Evolutionary conservation across 2,888 invertebrate genomes (phyloP).

Genomic region (Petrolisthes cinctipes): DNA sequence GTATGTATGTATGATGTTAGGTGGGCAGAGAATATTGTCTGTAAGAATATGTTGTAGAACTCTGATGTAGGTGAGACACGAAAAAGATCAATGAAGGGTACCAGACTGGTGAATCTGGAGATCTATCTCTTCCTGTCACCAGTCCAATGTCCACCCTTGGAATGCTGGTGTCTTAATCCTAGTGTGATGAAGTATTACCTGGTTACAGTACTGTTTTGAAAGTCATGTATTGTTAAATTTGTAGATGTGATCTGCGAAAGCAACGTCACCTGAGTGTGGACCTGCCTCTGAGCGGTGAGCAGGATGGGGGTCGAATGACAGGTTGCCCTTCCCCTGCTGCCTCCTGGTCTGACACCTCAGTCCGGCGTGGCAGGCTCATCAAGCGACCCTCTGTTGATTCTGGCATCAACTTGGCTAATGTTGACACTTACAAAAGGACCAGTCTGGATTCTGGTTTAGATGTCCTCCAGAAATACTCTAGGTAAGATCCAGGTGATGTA

Average conservation of each 20-base stretch:
- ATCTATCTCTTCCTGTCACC: too few relatives aligned
- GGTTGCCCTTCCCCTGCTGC: slow-evolving; percentile 45
- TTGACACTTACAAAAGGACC: slow-evolving; percentile 64
- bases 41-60: too few relatives aligned
- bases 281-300: slow-evolving; percentile 63
- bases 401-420: slow-evolving; percentile 77
- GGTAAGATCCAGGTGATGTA: slow-evolving; percentile 27
- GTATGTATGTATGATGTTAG: too few relatives aligned
- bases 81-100: too few relatives aligned
- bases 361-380: slow-evolving; percentile 71
- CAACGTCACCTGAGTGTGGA: slow-evolving; percentile 66
- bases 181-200: too few relatives aligned
- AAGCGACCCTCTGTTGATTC: slow-evolving; percentile 84
- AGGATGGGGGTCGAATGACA: slow-evolving; percentile 43
- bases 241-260: slow-evolving; percentile 65
- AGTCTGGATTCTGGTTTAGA: slow-evolving; percentile 65
- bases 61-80: too few relatives aligned
- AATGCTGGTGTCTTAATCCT: too few relatives aligned
- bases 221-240: background rate
- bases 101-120: too few relatives aligned
- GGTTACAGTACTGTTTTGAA: too few relatives aligned
- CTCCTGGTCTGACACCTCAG: slow-evolving; percentile 48
- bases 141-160: too few relatives aligned
- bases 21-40: too few relatives aligned
- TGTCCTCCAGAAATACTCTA: slow-evolving; percentile 62